Conservation (phyloP, 2,113 vertebrate genomes). For the Burhinus bistriatus region DNA sequence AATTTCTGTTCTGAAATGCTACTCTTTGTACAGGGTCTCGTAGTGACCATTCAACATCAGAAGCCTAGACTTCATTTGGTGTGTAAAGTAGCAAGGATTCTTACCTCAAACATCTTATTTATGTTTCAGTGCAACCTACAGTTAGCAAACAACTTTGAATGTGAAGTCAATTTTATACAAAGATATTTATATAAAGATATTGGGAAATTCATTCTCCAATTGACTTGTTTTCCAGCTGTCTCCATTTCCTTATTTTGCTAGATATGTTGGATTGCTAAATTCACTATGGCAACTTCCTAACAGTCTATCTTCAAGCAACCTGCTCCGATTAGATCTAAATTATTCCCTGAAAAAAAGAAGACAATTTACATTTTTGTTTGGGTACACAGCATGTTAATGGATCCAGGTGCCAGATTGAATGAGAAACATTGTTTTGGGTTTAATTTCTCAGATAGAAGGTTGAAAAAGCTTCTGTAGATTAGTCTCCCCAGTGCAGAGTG, state of each 20-base stretch:
- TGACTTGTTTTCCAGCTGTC: background rate
- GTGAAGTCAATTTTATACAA: background rate
- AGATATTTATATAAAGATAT: background rate
- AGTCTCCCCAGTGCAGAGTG: background rate
- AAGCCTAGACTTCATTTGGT: background rate
- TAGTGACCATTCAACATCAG: background rate
- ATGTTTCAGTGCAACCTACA: background rate
- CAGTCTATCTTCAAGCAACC: background rate
- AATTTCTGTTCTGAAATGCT: background rate
- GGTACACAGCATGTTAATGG: background rate
- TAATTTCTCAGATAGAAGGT: background rate
- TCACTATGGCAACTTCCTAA: background rate
- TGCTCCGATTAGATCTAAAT: background rate
- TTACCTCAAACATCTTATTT: background rate
- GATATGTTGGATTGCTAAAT: background rate
- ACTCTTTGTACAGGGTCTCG: background rate
- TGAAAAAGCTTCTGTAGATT: background rate
- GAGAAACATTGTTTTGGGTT: background rate
- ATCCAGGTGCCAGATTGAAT: background rate
- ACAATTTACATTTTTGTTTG: background rate
- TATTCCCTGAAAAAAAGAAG: background rate
- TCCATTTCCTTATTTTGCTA: background rate
- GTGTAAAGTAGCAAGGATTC: background rate
- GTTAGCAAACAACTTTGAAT: background rate
- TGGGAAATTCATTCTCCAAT: background rate